Base-by-base conservation (phyloP, 2,113 vertebrate genomes). In the Bufo bufo region DNA sequence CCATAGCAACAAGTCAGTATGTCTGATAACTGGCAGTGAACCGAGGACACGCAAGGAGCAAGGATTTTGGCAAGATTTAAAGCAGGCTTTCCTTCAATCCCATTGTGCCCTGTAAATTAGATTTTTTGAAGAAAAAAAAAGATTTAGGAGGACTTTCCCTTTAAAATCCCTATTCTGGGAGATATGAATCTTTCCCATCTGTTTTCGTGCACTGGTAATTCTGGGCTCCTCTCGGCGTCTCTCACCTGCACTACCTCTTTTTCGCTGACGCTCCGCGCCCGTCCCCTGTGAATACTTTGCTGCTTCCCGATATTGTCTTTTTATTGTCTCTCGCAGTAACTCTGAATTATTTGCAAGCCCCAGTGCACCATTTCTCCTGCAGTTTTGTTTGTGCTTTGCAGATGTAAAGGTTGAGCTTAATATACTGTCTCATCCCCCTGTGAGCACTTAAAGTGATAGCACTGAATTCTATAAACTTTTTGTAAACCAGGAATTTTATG, bases 341-440 rank as follows among this genome's bases (percentile, higher is more conserved):
- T 84, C 81, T 49, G n/a, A 69, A 84, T 84, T 69, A 69, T 84
- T 84, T 69, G 63, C 82, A 52, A 43, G 82, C 82, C 82, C 82
- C 82, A 71, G 82, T 17, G 50, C 82, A 10, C 81, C n/a, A 23
- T 69, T 84, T 84, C n/a, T 69, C 47, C 82, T 49, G 82, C 63
- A 69, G 82, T 84, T 84, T 71, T 84, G 82, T 84, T 84, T 71
- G 82, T 71, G 47, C 82, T 84, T 54, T 84, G 82, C 82, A 71
- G 82, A 84, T 84, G 63, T 71, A 84, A 84, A 84, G 63, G 82
- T 84, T 84, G 63, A 54, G 61, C 63, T 84, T 84, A 52, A 71
- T 84, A 69, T 33, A 71, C 82, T 54, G 65, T 17, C 47, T 66
- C 63, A 52, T 84, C 82, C 82, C 59, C 82, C 16, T 12, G 82